Evolutionary conservation across 2,113 vertebrate genomes (phyloP).

Genomic region (Sylvietta virens): DNA sequence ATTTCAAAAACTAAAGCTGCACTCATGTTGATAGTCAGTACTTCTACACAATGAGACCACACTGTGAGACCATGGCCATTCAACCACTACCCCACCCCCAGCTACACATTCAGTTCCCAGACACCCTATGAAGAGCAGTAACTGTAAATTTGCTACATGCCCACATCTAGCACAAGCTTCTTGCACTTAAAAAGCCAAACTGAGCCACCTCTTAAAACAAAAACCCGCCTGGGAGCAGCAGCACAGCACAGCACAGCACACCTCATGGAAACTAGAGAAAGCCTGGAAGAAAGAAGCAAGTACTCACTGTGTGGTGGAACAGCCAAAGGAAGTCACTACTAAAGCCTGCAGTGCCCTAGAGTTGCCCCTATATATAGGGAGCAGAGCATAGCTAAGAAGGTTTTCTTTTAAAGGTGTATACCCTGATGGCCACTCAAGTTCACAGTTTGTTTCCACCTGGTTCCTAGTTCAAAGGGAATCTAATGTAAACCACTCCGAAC

Average conservation of each 20-base stretch:
- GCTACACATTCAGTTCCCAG: not conserved
- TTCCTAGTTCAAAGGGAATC: not conserved
- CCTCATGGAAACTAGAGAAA: not conserved
- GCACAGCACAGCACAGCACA: not conserved
- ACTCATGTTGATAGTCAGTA: not conserved
- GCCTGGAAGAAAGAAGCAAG: not conserved
- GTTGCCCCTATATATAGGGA: not conserved
- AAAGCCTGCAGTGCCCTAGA: not conserved
- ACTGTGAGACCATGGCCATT: not conserved
- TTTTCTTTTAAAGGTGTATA: not conserved
- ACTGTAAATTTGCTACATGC: not conserved
- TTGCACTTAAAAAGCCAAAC: not conserved
- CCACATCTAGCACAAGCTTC: not conserved
- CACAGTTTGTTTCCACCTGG: not conserved
- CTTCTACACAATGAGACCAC: not conserved
- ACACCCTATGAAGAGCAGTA: not conserved
- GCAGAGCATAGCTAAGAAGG: not conserved
- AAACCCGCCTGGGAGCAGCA: not conserved
- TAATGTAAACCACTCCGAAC: not conserved
- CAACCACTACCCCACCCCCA: not conserved
- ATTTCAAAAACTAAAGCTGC: not conserved
- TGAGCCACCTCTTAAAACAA: not conserved
- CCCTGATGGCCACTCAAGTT: not conserved
- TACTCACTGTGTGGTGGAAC: rapidly evolving
- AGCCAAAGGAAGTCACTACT: not conserved